Conservation (phyloP, 2,888 invertebrate species). For the Magallana nippona region DNA sequence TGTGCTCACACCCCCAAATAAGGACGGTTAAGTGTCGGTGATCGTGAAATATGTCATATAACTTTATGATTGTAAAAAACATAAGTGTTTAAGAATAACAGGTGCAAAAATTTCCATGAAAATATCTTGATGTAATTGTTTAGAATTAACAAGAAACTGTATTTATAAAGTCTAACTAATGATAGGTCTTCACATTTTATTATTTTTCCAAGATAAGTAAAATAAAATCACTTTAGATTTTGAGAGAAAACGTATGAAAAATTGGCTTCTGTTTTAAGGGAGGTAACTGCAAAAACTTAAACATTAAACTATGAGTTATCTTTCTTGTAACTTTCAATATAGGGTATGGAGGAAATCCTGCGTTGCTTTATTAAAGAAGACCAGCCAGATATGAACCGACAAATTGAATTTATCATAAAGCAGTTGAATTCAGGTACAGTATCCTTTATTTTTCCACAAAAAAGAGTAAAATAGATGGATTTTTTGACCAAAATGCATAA, state of each 20-base stretch:
- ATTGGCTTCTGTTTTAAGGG: neutral
- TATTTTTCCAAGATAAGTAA: no score
- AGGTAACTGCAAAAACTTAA: neutral
- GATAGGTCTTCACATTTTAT: no score
- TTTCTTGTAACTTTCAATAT: constrained; percentile 35
- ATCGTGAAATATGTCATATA: neutral
- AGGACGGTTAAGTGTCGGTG: constrained; percentile 63
- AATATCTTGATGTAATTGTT: neutral
- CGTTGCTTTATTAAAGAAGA: constrained; percentile 78
- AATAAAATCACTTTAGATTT: no score
- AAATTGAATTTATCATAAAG: constrained; percentile 81
- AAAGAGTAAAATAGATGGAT: no score
- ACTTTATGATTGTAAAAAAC: neutral
- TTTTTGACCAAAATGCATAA: no score
- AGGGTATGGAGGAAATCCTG: constrained; percentile 80
- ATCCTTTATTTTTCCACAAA: neutral
- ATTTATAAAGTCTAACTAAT: neutral
- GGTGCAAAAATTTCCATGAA: neutral
- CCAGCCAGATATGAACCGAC: constrained; percentile 79
- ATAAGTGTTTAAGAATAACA: neutral
- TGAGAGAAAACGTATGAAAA: neutral
- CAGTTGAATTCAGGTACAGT: constrained; percentile 79
- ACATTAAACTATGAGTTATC: neutral
- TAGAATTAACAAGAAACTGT: neutral
- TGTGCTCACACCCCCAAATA: constrained; percentile 76